phyloP scores from a whole-genome alignment of 1,140 invertebrate species.

The Ostrea edulis region DNA sequence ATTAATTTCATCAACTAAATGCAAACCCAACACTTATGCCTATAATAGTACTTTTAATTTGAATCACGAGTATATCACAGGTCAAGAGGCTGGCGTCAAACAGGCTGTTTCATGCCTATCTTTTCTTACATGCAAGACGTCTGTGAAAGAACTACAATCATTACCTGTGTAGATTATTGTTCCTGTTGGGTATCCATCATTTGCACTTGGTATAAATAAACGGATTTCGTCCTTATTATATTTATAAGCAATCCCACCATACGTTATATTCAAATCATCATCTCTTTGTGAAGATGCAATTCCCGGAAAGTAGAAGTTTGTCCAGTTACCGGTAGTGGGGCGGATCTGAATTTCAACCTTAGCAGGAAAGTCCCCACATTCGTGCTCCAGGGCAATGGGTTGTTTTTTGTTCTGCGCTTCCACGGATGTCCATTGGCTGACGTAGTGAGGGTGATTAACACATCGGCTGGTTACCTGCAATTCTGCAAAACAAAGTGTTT shows the following conservation, averaged over 20 bases:
- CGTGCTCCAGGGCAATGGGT: constrained; percentile 16
- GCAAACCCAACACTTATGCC: no score
- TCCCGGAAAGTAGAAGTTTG: constrained; percentile 47
- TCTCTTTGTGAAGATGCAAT: constrained; percentile 52
- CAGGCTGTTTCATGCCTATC: no score
- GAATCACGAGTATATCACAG: no score
- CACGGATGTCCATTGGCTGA: not conserved
- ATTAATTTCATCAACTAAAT: no score
- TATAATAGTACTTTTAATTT: no score
- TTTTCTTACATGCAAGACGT: no score
- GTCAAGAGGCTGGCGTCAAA: no score
- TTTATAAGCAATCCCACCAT: constrained; percentile 51
- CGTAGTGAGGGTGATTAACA: not conserved
- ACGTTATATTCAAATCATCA: constrained; percentile 45
- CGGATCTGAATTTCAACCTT: constrained; percentile 49
- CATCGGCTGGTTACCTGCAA: not conserved
- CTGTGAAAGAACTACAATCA: no score
- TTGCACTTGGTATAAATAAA: constrained; percentile 39
- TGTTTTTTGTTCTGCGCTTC: not conserved
- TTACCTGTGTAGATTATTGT: constrained; percentile 53
- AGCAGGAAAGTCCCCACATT: constrained; percentile 38
- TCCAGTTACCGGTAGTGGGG: constrained; percentile 29
- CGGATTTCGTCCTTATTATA: constrained; percentile 44
- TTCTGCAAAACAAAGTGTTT: not conserved
- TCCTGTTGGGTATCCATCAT: constrained; percentile 45